phyloP scores from a whole-genome alignment of 2,888 invertebrate genomes.

The Andricus curvator region DNA sequence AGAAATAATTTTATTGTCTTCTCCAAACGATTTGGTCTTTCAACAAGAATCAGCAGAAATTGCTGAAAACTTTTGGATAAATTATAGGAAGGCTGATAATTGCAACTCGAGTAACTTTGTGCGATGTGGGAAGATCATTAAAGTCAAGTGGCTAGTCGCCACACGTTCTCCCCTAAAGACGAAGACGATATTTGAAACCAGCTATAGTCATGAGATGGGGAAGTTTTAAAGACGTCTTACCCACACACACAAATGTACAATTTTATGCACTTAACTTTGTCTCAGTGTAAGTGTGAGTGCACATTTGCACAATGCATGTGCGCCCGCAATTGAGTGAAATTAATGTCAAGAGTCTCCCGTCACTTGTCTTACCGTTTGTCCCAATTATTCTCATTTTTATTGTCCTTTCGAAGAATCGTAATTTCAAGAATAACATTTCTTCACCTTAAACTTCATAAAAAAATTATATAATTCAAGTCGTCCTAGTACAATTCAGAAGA shows the following conservation, averaged over 20 bases:
- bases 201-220: not conserved
- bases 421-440: not conserved
- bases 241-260: not conserved
- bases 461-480: not conserved
- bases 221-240: not conserved
- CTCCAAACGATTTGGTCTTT: not conserved
- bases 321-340: slow-evolving; percentile 61
- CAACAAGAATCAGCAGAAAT: not conserved
- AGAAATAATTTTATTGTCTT: not conserved
- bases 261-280: not conserved
- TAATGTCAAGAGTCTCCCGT: slow-evolving; percentile 48
- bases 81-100: not conserved
- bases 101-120: slow-evolving; percentile 12
- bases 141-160: slow-evolving; percentile 69
- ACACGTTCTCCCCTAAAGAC: slow-evolving; percentile 51
- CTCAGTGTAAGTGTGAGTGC: not conserved
- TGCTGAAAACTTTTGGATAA: not conserved
- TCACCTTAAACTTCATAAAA: not conserved
- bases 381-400: not conserved
- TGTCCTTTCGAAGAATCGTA: not conserved
- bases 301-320: slow-evolving; percentile 41
- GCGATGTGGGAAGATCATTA: slow-evolving; percentile 69
- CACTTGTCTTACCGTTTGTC: not conserved
- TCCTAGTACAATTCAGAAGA: no score
- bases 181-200: not conserved